Percentiles rank a stretch among this genome's conserved stretches.
phyloP scores from a whole-genome alignment of 2,888 invertebrate species.

The Stenurella melanura region DNA sequence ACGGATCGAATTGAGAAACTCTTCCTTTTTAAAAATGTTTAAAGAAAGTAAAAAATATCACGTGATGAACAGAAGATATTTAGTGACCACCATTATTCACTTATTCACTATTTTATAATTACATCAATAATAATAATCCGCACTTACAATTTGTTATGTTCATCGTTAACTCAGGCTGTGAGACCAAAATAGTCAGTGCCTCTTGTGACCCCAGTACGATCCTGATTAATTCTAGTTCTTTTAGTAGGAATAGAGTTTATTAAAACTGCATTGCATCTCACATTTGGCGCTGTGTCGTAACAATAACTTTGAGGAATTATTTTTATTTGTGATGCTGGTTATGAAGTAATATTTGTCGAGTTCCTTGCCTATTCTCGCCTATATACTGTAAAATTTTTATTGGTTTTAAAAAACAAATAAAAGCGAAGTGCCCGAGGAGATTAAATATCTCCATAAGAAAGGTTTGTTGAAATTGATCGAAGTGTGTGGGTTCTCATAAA shows the following conservation, averaged over 20 bases:
- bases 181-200: too few species aligned
- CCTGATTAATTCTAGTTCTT: too few species aligned
- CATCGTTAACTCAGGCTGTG: too few species aligned
- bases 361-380: not conserved
- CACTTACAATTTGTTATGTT: too few species aligned
- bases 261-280: not conserved
- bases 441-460: not conserved
- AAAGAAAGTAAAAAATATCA: too few species aligned
- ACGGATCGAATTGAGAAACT: too few species aligned
- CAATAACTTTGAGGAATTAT: not conserved
- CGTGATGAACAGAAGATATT: too few species aligned
- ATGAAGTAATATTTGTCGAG: not conserved
- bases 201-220: too few species aligned
- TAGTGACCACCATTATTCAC: too few species aligned
- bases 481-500: not conserved
- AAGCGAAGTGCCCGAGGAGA: not conserved
- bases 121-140: too few species aligned
- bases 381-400: not conserved
- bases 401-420: constrained; percentile 3
- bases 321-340: not conserved
- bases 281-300: not conserved
- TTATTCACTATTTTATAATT: too few species aligned
- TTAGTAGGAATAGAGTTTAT: not conserved
- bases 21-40: too few species aligned
- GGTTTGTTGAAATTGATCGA: not conserved